Evolutionary conservation across 2,888 invertebrate species (phyloP).

Genomic region (Eumacrocentrus americanus): DNA sequence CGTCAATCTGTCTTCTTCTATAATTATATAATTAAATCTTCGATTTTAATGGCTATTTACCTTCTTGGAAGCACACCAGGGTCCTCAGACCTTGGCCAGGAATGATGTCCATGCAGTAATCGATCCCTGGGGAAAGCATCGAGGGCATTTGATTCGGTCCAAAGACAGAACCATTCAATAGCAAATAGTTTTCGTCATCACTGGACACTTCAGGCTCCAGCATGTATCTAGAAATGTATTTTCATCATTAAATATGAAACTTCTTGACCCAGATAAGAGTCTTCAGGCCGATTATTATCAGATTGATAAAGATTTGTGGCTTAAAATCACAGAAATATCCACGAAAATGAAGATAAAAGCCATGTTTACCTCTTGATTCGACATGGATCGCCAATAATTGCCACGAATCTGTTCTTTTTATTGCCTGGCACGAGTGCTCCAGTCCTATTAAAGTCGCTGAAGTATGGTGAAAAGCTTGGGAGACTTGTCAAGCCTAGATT

Average conservation of each 20-base stretch:
- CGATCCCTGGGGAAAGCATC: slow-evolving; percentile 62
- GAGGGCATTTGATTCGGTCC: slow-evolving; percentile 62
- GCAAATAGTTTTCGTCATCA: slow-evolving; percentile 66
- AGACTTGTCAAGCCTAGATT: slow-evolving; percentile 8
- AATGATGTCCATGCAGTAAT: slow-evolving; percentile 70
- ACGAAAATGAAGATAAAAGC: background rate
- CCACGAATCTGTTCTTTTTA: slow-evolving; percentile 64
- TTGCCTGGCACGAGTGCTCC: slow-evolving; percentile 60
- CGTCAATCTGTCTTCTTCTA: background rate
- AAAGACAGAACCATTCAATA: slow-evolving; percentile 68
- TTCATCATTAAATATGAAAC: background rate
- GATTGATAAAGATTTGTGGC: background rate
- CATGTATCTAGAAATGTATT: slow-evolving; percentile 61
- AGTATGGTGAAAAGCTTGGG: slow-evolving; percentile 64
- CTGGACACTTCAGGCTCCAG: slow-evolving; percentile 63
- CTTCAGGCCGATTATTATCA: too few species aligned
- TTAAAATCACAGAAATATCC: background rate
- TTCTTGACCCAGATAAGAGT: too few species aligned
- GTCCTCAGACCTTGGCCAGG: slow-evolving; percentile 64
- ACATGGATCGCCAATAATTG: slow-evolving; percentile 67
- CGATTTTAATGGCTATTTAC: too few species aligned
- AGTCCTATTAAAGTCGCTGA: slow-evolving; percentile 64
- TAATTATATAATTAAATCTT: background rate
- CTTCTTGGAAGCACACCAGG: slow-evolving; percentile 63
- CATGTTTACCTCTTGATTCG: slow-evolving; percentile 62